Percentiles rank a stretch among this genome's conserved stretches.
phyloP scores from a whole-genome alignment of 2,888 invertebrate genomes.

The Busseola fusca region DNA sequence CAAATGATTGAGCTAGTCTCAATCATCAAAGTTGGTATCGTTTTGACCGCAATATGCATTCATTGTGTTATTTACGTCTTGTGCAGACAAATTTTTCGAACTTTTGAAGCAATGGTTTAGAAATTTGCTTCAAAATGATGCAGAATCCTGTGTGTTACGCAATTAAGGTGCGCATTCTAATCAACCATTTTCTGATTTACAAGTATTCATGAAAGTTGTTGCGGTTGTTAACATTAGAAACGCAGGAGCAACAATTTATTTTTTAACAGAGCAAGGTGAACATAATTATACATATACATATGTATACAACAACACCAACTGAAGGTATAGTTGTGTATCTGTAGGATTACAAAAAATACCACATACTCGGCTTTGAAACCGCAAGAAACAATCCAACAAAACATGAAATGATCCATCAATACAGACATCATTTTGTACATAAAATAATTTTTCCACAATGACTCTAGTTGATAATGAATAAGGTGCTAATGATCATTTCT shows the following conservation, averaged over 20 bases:
- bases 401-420: slow-evolving; percentile 34
- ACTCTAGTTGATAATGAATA: slow-evolving; percentile 27
- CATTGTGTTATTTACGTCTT: no score
- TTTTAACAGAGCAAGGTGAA: neutral
- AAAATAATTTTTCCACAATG: slow-evolving; percentile 51
- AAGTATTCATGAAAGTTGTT: neutral
- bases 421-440: slow-evolving; percentile 21
- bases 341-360: neutral
- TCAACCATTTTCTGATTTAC: neutral
- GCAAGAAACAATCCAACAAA: slow-evolving; percentile 16
- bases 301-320: neutral
- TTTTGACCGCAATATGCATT: no score
- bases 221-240: neutral
- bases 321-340: neutral
- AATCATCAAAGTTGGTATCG: no score
- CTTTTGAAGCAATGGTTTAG: no score
- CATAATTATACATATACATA: neutral
- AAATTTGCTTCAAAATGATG: no score
- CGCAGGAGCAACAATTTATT: neutral
- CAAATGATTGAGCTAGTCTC: no score
- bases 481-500: slow-evolving; percentile 48
- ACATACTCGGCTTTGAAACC: neutral
- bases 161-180: no score
- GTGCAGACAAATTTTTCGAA: no score
- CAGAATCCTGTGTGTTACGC: no score